Conservation (phyloP, 2,113 vertebrate genomes). For the Protobothrops mucrosquamatus region DNA sequence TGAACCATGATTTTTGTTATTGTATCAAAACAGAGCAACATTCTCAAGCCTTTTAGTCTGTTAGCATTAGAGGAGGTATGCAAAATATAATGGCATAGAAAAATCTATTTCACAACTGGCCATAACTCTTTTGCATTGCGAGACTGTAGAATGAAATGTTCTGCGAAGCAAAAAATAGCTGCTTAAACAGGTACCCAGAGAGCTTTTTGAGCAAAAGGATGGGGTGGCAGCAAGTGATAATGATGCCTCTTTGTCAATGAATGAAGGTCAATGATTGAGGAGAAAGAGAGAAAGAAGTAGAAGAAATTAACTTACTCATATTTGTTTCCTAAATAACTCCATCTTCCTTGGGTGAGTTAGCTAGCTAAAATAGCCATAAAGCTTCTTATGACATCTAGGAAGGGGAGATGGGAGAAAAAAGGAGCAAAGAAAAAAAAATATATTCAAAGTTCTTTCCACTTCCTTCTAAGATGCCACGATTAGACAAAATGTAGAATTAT, state of each 20-base stretch:
- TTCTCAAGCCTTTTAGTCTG: not conserved
- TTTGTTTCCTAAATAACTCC: not conserved
- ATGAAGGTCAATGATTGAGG: not conserved
- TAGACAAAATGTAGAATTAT: not conserved
- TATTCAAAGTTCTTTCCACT: not conserved
- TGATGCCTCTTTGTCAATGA: not conserved
- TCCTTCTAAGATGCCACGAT: not conserved
- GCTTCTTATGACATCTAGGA: not conserved
- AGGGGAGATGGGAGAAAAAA: not conserved
- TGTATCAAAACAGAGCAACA: not conserved
- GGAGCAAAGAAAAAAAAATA: no score
- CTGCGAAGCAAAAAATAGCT: not conserved
- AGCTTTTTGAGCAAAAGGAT: not conserved
- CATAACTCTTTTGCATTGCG: not conserved
- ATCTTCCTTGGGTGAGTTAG: not conserved
- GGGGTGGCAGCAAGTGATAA: not conserved
- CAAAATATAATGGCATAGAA: not conserved
- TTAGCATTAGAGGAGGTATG: not conserved
- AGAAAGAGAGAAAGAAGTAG: not conserved
- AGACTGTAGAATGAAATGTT: not conserved
- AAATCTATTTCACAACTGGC: not conserved
- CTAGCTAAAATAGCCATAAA: not conserved
- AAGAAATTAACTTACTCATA: not conserved
- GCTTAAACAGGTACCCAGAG: not conserved
- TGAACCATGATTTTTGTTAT: not conserved